These are phyloP conservation scores for Melipona bicolor DNA, from an alignment of 2,888 invertebrate species.

Conservation along the genomic window DNA sequence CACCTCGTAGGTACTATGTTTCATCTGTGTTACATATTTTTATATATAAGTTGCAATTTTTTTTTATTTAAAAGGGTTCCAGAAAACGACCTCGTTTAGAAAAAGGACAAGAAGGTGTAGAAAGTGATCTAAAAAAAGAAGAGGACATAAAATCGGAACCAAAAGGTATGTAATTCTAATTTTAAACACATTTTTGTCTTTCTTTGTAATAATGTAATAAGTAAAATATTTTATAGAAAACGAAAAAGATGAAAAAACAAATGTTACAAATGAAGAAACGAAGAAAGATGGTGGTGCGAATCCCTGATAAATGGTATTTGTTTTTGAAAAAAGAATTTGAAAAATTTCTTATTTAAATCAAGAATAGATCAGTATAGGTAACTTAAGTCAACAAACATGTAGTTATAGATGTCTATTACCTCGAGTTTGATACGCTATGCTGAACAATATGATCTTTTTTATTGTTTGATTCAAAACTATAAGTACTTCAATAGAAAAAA, in stretches of 20 bases:
- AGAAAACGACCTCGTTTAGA: constrained; percentile 84
- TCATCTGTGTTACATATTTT: neutral
- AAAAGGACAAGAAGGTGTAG: constrained; percentile 81
- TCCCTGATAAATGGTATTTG: constrained; percentile 86
- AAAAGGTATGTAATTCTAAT: constrained; percentile 78
- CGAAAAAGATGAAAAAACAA: constrained; percentile 87
- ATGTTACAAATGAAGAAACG: constrained; percentile 87
- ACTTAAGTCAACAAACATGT: constrained; percentile 57
- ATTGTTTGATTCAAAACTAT: constrained; percentile 24
- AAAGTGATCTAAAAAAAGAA: constrained; percentile 82
- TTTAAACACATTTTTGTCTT: neutral
- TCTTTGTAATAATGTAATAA: constrained; percentile 8
- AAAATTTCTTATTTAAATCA: constrained; percentile 72
- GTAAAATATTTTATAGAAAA: constrained; percentile 84
- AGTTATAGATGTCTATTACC: constrained; percentile 52
- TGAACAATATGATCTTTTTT: constrained; percentile 36
- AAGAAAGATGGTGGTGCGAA: constrained; percentile 89
- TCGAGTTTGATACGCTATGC: constrained; percentile 51
- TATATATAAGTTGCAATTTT: constrained; percentile 12
- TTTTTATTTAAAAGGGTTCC: constrained; percentile 49
- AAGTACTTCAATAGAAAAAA: constrained; percentile 32
- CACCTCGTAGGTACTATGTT: neutral
- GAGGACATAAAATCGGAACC: constrained; percentile 83
- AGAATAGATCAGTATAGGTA: constrained; percentile 70
- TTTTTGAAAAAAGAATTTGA: constrained; percentile 62